Evolutionary conservation across 2,797 vertebrate genomes (phyloP).

Genomic region (Enteromius argenteus): DNA sequence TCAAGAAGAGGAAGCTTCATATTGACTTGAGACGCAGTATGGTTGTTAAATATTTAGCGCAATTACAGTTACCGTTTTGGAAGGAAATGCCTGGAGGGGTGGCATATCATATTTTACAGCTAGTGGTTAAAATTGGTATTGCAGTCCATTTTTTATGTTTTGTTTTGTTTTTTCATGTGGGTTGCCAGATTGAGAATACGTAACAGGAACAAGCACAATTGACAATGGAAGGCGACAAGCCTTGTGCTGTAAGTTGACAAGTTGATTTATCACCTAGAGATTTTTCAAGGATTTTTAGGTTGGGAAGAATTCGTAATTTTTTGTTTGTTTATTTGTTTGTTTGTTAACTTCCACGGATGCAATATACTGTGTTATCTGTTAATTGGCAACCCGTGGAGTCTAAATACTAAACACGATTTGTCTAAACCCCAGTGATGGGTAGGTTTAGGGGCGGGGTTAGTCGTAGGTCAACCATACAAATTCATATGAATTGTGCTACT

Average conservation of each 20-base stretch:
- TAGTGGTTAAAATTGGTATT: neutral
- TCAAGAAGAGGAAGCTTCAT: constrained; percentile 14
- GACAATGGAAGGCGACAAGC: neutral
- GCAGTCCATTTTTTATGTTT: too few species aligned
- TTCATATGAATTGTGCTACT: neutral
- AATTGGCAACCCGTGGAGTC: neutral
- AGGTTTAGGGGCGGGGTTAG: neutral
- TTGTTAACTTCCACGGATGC: neutral
- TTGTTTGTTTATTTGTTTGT: neutral
- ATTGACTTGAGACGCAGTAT: neutral
- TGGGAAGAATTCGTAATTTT: neutral
- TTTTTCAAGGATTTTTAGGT: neutral
- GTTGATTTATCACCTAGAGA: neutral
- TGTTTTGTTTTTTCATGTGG: neutral
- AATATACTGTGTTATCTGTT: neutral
- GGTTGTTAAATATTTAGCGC: neutral
- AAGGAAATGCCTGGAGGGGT: neutral
- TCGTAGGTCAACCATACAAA: neutral
- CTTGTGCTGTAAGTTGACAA: neutral
- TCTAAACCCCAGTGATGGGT: neutral
- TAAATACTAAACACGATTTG: neutral
- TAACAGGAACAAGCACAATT: neutral
- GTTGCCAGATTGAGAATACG: neutral
- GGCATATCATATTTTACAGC: neutral
- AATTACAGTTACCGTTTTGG: neutral